Base-by-base conservation (phyloP, 2,797 vertebrate genomes). In the Anabas testudineus region DNA sequence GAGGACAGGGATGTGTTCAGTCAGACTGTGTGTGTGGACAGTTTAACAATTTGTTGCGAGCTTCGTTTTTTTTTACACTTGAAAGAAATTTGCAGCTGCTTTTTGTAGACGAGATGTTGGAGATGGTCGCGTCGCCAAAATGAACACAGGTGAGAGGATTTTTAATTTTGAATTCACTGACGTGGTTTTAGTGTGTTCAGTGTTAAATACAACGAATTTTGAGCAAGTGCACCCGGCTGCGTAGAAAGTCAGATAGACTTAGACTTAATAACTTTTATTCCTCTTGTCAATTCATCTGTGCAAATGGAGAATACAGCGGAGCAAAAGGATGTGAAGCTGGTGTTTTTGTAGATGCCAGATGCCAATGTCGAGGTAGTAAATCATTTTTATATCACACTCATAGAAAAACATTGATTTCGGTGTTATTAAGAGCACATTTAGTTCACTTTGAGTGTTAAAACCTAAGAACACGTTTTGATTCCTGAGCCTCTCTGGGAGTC, bases 61-160 rank as follows among this genome's bases (percentile, higher is more conserved):
- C 49, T 78, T 18, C 22, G 4, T 39, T 52, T 59, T 36, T 42
- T 49, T 62, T 42, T 48, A n/a, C 14, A 15, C 45, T 32, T 21
- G 7, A 19, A n/a, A 39, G 12, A 42, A 47, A 62, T 34, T 22
- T 37, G 24, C 57, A 70, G 42, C 69, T 67, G 64, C 43, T 22
- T 59, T n/a, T 49, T 13, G 43, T 14, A 68, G 69, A 51, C 64
- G 80, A 84, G 76, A 87, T 85, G 83, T 60, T 71, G 84, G 67
- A 74, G 59, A 78, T 16, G 55, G 41, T 71, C 28, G 22, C 48
- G 52, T 74, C 65, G 76, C 72, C 45, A 92, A 81, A 78, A 94
- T 94, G 93, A 94, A 93, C 86, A 59, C 87, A 88, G 93, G 94
- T 95, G 83, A 92, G 90, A 61, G 2, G 0, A 37, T 51, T n/a